phyloP scores from a whole-genome alignment of 2,888 invertebrate species.

The Caenorhabditis japonica region DNA sequence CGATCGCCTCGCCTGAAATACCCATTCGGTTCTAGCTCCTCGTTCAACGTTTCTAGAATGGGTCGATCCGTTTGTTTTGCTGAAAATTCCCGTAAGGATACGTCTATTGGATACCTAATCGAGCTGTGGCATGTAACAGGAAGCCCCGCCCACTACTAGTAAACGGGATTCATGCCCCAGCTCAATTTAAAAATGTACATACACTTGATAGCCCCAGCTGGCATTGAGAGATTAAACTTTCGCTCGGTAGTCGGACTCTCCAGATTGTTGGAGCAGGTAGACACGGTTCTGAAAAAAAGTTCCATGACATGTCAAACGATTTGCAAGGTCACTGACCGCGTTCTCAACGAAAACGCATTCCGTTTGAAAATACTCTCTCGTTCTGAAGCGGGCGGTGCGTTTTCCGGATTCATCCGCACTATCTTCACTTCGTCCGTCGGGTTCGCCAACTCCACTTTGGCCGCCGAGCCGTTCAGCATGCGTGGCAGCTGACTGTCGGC shows the following conservation, averaged over 20 bases:
- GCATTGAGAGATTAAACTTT: conserved; percentile 40
- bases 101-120: neutral
- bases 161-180: no score
- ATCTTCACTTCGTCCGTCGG: conserved; percentile 38
- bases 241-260: conserved; percentile 40
- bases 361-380: conserved; percentile 30
- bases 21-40: conserved; percentile 20
- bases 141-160: no score
- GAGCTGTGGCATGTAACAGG: no score
- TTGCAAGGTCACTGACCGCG: neutral
- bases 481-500: conserved; percentile 33
- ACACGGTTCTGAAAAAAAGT: conserved; percentile 16
- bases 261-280: conserved; percentile 14
- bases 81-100: conserved; percentile 2
- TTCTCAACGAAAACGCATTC: conserved; percentile 25
- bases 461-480: conserved; percentile 42
- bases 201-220: conserved; percentile 20
- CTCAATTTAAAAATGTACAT: no score
- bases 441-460: conserved; percentile 36
- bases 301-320: no score
- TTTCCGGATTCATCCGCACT: conserved; percentile 33
- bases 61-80: conserved; percentile 39
- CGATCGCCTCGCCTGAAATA: conserved; percentile 13
- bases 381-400: conserved; percentile 31
- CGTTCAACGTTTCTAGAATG: conserved; percentile 30